Percentiles rank a stretch among this genome's conserved stretches.
phyloP scores from a whole-genome alignment of 2,113 vertebrate species.

The Takifugu flavidus region DNA sequence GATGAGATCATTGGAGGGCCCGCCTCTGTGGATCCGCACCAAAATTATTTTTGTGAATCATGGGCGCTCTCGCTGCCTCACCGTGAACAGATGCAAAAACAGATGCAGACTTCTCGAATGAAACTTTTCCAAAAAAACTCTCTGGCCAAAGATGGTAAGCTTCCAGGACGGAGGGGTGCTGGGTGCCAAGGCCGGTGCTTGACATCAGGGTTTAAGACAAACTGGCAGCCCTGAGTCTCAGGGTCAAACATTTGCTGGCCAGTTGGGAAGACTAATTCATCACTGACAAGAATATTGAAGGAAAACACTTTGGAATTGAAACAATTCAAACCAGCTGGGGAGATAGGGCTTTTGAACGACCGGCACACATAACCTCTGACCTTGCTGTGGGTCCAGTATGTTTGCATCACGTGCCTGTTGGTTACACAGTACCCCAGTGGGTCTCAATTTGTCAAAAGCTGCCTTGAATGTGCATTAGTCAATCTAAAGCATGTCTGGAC shows the following conservation, averaged over 20 bases:
- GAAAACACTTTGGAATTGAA: constrained; percentile 45
- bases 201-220: constrained; percentile 34
- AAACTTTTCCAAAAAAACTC: constrained; percentile 7
- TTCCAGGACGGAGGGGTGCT: neutral
- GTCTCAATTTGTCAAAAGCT: constrained; percentile 5
- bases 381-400: constrained; percentile 12
- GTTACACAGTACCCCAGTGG: constrained; percentile 10
- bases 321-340: constrained; percentile 51
- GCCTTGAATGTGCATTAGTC: constrained; percentile 17
- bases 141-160: constrained; percentile 12
- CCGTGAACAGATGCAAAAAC: constrained; percentile 45
- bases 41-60: constrained; percentile 58
- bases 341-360: constrained; percentile 34
- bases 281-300: constrained; percentile 48
- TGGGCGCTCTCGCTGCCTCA: constrained; percentile 46
- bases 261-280: constrained; percentile 46
- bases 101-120: constrained; percentile 22
- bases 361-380: constrained; percentile 52
- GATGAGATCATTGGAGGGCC: constrained; percentile 60
- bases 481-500: constrained; percentile 22
- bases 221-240: constrained; percentile 10
- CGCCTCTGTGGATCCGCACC: constrained; percentile 34
- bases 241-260: constrained; percentile 54
- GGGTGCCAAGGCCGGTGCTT: constrained; percentile 35
- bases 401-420: constrained; percentile 22